Conservation (phyloP, 2,113 vertebrate genomes). For the Podarcis cretensis region DNA sequence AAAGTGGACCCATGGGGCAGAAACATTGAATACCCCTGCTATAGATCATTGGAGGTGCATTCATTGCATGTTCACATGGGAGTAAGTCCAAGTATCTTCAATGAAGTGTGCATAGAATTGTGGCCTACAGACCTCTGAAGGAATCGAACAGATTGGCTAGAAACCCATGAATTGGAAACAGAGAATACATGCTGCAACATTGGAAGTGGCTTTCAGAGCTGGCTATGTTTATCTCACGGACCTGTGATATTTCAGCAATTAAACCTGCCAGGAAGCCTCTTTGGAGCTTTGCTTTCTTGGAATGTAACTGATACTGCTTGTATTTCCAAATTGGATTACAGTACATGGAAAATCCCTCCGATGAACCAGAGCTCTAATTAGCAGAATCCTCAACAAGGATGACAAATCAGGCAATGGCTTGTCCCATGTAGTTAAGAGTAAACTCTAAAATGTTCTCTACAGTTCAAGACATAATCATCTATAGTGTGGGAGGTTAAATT, state of each 20-base stretch:
- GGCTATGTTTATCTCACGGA: slow-evolving; percentile 21
- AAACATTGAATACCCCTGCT: neutral
- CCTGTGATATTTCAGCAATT: slow-evolving; percentile 22
- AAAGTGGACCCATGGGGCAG: no score
- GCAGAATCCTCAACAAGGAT: slow-evolving; percentile 12
- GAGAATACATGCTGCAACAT: neutral
- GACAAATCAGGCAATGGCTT: slow-evolving; percentile 16
- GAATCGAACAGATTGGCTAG: neutral
- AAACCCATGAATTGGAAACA: neutral
- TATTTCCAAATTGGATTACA: slow-evolving; percentile 41
- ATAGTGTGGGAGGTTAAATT: slow-evolving; percentile 23
- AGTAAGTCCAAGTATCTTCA: neutral
- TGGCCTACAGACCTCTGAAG: neutral
- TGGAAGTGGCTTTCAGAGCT: neutral
- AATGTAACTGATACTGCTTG: slow-evolving; percentile 18
- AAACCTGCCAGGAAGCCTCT: slow-evolving; percentile 1
- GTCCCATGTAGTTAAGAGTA: slow-evolving; percentile 19
- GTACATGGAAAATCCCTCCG: neutral
- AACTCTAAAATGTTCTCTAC: slow-evolving; percentile 7
- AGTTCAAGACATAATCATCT: slow-evolving; percentile 24
- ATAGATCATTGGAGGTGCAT: neutral
- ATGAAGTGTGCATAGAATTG: neutral
- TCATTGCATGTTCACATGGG: neutral
- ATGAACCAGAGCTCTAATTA: neutral
- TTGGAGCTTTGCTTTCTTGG: slow-evolving; percentile 17